Conservation (phyloP, 2,113 vertebrate genomes). For the Plecotus auritus region DNA sequence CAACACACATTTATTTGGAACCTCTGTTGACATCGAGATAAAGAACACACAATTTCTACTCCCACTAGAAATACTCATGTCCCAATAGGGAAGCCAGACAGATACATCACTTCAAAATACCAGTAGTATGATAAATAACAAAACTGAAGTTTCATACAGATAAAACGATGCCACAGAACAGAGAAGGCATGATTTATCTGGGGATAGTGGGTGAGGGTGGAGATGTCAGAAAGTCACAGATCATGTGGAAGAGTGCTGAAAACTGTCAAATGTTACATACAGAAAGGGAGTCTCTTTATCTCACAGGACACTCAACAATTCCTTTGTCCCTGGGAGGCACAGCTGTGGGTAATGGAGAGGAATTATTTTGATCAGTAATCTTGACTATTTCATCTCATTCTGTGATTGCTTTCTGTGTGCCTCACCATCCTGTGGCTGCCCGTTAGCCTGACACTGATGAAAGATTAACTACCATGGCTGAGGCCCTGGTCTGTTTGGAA, state of each 20-base stretch:
- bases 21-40: background rate
- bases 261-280: background rate
- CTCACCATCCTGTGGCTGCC: conserved; percentile 41
- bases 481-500: background rate
- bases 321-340: conserved; percentile 32
- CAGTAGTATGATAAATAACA: background rate
- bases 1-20: background rate
- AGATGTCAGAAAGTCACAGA: background rate
- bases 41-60: background rate
- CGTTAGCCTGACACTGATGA: conserved; percentile 28
- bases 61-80: background rate
- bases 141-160: background rate
- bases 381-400: conserved; percentile 56
- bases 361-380: conserved; percentile 38
- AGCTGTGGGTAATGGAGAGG: conserved; percentile 7
- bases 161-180: background rate
- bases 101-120: background rate
- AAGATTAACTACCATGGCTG: conserved; percentile 71
- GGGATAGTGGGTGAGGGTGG: no score
- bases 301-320: background rate
- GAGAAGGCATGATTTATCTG: background rate
- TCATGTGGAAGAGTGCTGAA: background rate
- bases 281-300: background rate
- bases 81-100: background rate
- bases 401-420: conserved; percentile 36